phyloP scores from a whole-genome alignment of 35 echinoderm and acorn worm genomes.

The Diadema setosum region DNA sequence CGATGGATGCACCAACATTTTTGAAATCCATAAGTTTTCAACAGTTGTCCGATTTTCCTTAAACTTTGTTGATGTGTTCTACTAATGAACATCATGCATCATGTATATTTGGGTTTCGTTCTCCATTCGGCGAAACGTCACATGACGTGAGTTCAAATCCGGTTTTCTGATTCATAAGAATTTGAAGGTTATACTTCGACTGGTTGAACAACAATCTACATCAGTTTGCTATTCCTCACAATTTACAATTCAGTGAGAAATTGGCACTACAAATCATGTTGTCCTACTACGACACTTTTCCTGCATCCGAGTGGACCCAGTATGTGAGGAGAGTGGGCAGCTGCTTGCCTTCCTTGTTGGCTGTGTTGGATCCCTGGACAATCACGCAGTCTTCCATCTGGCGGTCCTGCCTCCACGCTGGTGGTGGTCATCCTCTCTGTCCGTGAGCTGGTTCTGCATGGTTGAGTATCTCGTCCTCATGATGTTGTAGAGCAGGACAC shows the following conservation, averaged over 20 bases:
- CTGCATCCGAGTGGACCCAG: neutral
- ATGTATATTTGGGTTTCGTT: too few relatives aligned
- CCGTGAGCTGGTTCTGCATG: slow-evolving; percentile 15
- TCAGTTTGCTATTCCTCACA: neutral
- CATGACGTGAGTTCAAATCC: too few relatives aligned
- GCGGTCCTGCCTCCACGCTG: neutral
- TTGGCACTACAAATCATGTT: neutral
- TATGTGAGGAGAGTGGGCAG: neutral
- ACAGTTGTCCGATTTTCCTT: too few relatives aligned
- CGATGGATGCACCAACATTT: too few relatives aligned
- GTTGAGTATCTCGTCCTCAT: neutral
- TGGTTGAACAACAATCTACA: too few relatives aligned
- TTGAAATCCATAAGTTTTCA: too few relatives aligned
- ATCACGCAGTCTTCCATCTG: neutral
- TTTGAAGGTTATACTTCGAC: too few relatives aligned
- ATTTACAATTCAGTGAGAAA: neutral
- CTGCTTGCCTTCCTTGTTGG: neutral
- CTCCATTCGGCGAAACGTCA: too few relatives aligned
- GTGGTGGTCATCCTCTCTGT: neutral
- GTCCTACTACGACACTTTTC: neutral
- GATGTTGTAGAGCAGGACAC: neutral
- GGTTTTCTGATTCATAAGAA: too few relatives aligned
- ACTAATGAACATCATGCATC: too few relatives aligned
- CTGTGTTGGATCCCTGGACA: neutral
- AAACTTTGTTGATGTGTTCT: too few relatives aligned